These are phyloP conservation scores for Alethe castanea DNA, from an alignment of 2,113 vertebrate genomes.

Conservation along the genomic window DNA sequence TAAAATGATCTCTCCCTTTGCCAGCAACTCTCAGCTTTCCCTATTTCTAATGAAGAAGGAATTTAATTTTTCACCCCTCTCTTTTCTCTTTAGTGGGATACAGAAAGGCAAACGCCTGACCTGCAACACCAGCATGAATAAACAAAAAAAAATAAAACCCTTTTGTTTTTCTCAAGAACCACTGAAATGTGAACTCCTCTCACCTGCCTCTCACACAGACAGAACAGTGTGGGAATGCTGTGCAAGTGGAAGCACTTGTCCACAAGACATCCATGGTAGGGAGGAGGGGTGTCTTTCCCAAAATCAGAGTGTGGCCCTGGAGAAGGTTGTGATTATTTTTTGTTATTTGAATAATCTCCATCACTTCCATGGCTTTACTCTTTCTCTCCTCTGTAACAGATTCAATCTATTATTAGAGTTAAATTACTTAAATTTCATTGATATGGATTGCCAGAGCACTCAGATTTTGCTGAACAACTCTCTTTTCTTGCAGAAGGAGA, in stretches of 20 bases:
- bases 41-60: not conserved
- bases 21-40: not conserved
- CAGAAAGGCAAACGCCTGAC: not conserved
- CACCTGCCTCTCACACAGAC: not conserved
- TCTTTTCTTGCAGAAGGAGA: not conserved
- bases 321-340: not conserved
- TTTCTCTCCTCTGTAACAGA: not conserved
- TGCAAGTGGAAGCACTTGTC: not conserved
- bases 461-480: not conserved
- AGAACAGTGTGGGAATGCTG: not conserved
- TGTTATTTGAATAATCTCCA: not conserved
- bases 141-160: not conserved
- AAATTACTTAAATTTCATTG: not conserved
- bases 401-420: not conserved
- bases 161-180: not conserved
- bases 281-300: not conserved
- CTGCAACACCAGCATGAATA: not conserved
- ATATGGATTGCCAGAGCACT: not conserved
- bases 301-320: not conserved
- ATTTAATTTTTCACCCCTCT: not conserved
- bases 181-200: not conserved
- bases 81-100: not conserved
- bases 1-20: not conserved
- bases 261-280: not conserved
- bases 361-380: not conserved